phyloP scores from a whole-genome alignment of 1,140 invertebrate genomes.

The Whitmania pigra region DNA sequence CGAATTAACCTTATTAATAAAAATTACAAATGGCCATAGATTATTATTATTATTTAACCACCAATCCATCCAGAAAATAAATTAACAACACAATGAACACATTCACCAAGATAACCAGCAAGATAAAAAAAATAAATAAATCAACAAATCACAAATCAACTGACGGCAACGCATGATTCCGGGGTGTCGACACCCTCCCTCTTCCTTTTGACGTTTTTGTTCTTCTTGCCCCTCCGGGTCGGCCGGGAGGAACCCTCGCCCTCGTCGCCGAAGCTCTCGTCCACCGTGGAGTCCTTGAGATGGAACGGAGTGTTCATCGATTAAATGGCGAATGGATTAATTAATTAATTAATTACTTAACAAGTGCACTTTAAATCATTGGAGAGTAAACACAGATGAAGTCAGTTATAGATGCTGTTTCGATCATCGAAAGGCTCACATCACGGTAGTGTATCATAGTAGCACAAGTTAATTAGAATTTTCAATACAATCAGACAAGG shows the following conservation, averaged over 20 bases:
- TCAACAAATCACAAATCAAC: background rate
- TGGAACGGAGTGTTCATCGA: no score
- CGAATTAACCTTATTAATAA: no score
- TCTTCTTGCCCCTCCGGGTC: background rate
- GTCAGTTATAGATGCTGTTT: background rate
- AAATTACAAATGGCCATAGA: background rate
- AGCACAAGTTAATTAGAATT: background rate
- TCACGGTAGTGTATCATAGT: no score
- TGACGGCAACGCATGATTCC: background rate
- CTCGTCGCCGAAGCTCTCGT: background rate
- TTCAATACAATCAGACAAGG: no score
- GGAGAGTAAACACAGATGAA: no score
- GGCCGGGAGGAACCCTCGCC: background rate
- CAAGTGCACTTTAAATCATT: no score
- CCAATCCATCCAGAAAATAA: background rate
- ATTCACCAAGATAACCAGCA: background rate
- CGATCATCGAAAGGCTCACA: background rate
- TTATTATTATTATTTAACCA: background rate
- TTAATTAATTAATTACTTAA: no score
- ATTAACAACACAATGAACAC: background rate
- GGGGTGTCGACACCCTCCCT: background rate
- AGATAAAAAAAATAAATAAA: no score
- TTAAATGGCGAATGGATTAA: no score
- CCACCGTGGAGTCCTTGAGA: no score
- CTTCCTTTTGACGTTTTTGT: background rate